phyloP scores from a whole-genome alignment of 2,888 invertebrate species.

The Ecliptopera silaceata region DNA sequence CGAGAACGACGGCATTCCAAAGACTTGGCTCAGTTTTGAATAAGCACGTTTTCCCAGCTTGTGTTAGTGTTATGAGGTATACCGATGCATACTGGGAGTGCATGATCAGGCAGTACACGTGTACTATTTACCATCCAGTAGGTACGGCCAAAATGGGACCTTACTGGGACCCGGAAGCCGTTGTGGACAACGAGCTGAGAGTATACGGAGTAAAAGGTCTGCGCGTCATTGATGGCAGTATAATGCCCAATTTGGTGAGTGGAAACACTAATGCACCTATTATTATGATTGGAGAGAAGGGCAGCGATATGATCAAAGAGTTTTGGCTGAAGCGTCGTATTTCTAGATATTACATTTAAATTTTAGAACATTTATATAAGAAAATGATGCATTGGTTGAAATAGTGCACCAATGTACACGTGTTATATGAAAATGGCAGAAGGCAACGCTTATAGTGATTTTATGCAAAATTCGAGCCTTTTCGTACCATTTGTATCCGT shows the following conservation, averaged over 20 bases:
- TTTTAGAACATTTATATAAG: not conserved
- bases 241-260: constrained; percentile 93
- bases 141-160: constrained; percentile 96
- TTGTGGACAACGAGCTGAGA: constrained; percentile 90
- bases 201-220: constrained; percentile 92
- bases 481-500: constrained; percentile 12
- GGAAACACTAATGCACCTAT: constrained; percentile 94
- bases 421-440: constrained; percentile 2
- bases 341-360: constrained; percentile 68
- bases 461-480: constrained; percentile 9
- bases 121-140: constrained; percentile 93
- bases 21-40: constrained; percentile 88
- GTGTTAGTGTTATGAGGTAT: constrained; percentile 85
- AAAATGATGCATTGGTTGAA: not conserved
- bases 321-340: constrained; percentile 87
- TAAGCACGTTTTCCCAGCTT: constrained; percentile 89
- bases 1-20: constrained; percentile 89
- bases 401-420: not conserved
- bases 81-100: constrained; percentile 94
- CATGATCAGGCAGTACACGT: constrained; percentile 91
- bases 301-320: constrained; percentile 93
- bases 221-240: constrained; percentile 92
- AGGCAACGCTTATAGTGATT: constrained; percentile 9
- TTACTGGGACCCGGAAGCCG: constrained; percentile 91
- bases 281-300: constrained; percentile 96